Conservation (phyloP, 2,888 invertebrate genomes). For the Linyphia triangularis region DNA sequence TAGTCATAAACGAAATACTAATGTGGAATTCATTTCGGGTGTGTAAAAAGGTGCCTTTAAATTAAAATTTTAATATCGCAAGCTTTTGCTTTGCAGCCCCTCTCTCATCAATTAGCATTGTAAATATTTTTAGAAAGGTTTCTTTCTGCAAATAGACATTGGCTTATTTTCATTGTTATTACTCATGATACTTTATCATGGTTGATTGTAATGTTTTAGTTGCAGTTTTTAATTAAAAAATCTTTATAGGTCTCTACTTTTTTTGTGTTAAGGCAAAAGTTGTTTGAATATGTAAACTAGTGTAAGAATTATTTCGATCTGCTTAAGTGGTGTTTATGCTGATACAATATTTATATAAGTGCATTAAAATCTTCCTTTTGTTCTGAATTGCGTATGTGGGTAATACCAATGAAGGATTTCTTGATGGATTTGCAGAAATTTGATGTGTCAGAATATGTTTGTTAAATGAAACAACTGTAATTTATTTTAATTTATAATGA, state of each 20-base stretch:
- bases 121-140: slow-evolving; percentile 16
- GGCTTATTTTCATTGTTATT: background rate
- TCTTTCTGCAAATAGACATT: background rate
- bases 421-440: slow-evolving; percentile 10
- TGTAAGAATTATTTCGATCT: background rate
- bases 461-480: slow-evolving; percentile 18
- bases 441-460: slow-evolving; percentile 20
- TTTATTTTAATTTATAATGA: slow-evolving; percentile 56
- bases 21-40: slow-evolving; percentile 61
- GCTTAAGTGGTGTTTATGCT: no score
- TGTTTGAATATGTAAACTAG: background rate
- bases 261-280: background rate
- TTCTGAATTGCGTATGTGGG: background rate
- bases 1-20: slow-evolving; percentile 49
- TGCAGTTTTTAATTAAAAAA: background rate
- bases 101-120: background rate
- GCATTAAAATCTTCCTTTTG: background rate
- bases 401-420: background rate
- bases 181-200: background rate
- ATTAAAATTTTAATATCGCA: slow-evolving; percentile 43
- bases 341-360: background rate
- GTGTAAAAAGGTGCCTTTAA: slow-evolving; percentile 70
- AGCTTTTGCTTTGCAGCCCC: slow-evolving; percentile 5
- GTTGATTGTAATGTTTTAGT: background rate
- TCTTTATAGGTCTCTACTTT: background rate